Base-by-base conservation (phyloP, 2,113 vertebrate genomes). In the Lagopus leucura region DNA sequence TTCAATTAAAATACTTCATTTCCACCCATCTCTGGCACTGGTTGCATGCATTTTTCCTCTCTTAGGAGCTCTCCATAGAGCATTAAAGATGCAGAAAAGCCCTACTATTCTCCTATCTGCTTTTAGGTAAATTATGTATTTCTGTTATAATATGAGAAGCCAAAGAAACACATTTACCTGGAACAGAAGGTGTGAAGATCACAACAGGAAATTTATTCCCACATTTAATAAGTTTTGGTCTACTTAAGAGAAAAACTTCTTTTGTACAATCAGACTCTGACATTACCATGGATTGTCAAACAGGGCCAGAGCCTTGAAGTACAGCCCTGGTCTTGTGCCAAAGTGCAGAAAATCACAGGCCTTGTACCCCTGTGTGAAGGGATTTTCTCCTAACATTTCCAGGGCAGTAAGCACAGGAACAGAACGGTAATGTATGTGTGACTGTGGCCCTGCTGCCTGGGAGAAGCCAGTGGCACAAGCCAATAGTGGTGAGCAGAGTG, bases 371-470 rank as follows among this genome's bases (percentile, higher is more conserved):
- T 80, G 28, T 4, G 2, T 40, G 57, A 55, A 69, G 43, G 48
- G 11, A 48, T 1, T 12, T 13, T 40, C 57, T 48, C 38, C 20
- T 38, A 74, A 10, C 25, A 60, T 47, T 32, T 16, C 10, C 21
- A 36, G 69, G 52, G 17, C 38, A 90, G 34, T 19, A 58, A 43
- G 47, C 25, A 38, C 25, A 30, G 15, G 13, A 50, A 50, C 15
- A 78, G 15, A 81, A 81, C 15, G 17, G 52, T 57, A 78, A 7
- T 13, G 17, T 43, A 43, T 43, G 42, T 1, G 0, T 1, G 0
- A 17, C 1, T 47, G 48, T 50, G 17, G 40, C 50, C 30, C 40
- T 47, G 28, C 16, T 30, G 36, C 22, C 57, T 30, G 52, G 57
- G 19, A 82, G n/a, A 13, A 50, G 28, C 16, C 16, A 50, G 42